phyloP scores from a whole-genome alignment of 2,797 vertebrate species.

The Dryobates pubescens region DNA sequence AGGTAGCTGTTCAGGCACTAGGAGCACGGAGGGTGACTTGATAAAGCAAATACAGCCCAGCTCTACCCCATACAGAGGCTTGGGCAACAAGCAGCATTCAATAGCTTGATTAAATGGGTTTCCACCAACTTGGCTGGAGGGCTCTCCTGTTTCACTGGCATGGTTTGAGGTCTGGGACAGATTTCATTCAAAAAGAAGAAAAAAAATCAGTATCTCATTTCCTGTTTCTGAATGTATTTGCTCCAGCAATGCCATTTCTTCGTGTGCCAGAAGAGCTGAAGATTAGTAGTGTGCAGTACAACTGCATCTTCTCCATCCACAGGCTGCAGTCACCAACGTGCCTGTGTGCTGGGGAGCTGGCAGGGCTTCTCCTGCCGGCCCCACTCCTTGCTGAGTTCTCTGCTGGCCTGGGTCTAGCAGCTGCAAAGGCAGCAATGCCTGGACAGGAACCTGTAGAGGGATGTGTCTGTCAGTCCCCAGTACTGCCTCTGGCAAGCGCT shows the following conservation, averaged over 20 bases:
- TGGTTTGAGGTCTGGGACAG: neutral
- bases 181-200: neutral
- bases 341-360: neutral
- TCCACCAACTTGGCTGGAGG: neutral
- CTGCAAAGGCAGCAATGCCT: neutral
- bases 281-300: neutral
- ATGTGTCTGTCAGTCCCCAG: neutral
- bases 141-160: neutral
- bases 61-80: neutral
- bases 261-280: neutral
- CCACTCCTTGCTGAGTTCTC: neutral
- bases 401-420: neutral
- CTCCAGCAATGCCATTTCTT: slow-evolving; percentile 20
- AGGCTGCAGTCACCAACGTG: neutral
- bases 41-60: neutral
- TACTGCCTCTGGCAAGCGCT: neutral
- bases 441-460: neutral
- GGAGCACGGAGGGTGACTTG: neutral
- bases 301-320: neutral
- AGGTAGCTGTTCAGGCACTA: slow-evolving; percentile 43
- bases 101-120: neutral
- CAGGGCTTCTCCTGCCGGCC: neutral
- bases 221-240: neutral
- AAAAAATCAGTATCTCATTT: neutral
- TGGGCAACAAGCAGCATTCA: slow-evolving; percentile 33